phyloP scores from a whole-genome alignment of 2,113 vertebrate genomes.

The Psephotus haematonotus region DNA sequence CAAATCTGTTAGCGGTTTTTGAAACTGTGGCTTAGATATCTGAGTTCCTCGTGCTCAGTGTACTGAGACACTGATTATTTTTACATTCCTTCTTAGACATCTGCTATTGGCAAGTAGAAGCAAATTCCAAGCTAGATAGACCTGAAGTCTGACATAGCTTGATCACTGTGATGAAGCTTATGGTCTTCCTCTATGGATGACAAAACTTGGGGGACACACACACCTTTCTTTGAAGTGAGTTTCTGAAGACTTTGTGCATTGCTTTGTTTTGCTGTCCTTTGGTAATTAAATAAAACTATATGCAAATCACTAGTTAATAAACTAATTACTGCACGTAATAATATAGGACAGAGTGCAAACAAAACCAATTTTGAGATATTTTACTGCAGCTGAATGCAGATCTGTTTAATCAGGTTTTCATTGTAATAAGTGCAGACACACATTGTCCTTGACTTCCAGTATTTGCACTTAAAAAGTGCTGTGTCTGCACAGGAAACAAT shows the following conservation, averaged over 20 bases:
- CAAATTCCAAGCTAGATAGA: background rate
- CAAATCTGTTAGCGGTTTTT: background rate
- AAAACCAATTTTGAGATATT: background rate
- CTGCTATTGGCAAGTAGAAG: background rate
- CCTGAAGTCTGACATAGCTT: background rate
- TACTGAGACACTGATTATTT: background rate
- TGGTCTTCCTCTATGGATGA: background rate
- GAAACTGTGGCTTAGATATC: background rate
- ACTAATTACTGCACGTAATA: background rate
- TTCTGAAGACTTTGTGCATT: background rate
- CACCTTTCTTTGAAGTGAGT: background rate
- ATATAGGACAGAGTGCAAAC: background rate
- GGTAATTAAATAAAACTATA: slow-evolving; percentile 7
- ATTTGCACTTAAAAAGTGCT: background rate
- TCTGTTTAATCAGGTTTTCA: background rate
- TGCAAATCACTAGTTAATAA: slow-evolving; percentile 19
- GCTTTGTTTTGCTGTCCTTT: background rate
- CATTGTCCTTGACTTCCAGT: background rate
- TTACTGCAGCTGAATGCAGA: background rate
- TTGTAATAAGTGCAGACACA: background rate
- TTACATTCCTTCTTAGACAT: background rate
- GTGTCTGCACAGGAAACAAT: background rate
- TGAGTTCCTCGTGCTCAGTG: background rate
- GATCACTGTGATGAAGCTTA: background rate
- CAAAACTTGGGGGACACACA: background rate